Evolutionary conservation across 2,888 invertebrate species (phyloP), one percentile per base, ranked within the genome.

Genomic region (Amblyjoppa proteus): DNA sequence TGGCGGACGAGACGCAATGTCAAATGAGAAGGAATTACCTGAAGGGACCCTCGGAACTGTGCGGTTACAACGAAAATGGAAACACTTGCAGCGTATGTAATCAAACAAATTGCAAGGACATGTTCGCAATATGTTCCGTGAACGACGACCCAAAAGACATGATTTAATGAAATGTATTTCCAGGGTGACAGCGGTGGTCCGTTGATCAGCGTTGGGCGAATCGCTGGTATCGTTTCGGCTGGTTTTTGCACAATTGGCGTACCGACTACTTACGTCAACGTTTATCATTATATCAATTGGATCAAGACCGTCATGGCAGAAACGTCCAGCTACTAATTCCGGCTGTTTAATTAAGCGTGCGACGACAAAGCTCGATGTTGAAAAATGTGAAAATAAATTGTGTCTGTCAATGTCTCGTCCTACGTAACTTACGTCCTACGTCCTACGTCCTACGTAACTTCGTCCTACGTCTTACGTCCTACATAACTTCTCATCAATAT

Each of bases 151-250:
- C 41, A 9, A 9, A 6, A 1, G 20, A 9, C 5, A 0, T 41
- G n/a, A 41, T 38, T 28, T 31, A 28, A 58, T 20, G 3, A n/a
- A 58, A 31, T n/a, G 3, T 6, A 58, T 45, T 45, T 49, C 9
- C 20, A 75, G 75, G 75, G 75, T 64, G 75, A 75, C 64, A 75
- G 75, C 31, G 75, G 75, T n/a, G 45, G 75, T 51, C 75, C 75
- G 28, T 49, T 75, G 28, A 5, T 34, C 31, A 64, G 9, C 5
- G 20, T 20, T 31, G 64, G 75, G 0, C 0, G 6, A n/a, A n/a
- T 75, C 49, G 25, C 20, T 16, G 75, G 75, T 13, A 64, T 73
- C 13, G 56, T 31, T 7, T 73, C 73, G 0, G 53, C 73, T 2
- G 53, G 73, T 25, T 20, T 6, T 13, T 73, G 73, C 25, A 2